Percentiles rank a stretch among this genome's conserved stretches.
phyloP scores from a whole-genome alignment of 2,113 vertebrate species.

The Drymodes brunneopygia region DNA sequence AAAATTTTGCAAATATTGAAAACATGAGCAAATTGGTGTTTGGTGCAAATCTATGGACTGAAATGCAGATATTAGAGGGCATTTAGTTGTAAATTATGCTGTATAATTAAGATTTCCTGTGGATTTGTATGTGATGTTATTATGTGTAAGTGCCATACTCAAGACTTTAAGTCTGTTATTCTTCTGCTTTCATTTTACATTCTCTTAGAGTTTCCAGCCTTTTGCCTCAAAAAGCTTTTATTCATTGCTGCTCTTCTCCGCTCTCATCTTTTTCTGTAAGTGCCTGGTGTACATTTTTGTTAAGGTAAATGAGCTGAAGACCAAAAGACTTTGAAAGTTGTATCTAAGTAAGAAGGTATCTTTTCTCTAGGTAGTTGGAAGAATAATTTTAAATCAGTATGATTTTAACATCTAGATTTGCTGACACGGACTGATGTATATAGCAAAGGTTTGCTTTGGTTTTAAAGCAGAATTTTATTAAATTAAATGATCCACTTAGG shows the following conservation, averaged over 20 bases:
- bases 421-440: not conserved
- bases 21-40: not conserved
- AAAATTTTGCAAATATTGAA: not conserved
- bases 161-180: not conserved
- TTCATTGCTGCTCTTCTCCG: not conserved
- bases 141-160: not conserved
- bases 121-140: not conserved
- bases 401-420: not conserved
- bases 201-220: not conserved
- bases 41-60: not conserved
- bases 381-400: not conserved
- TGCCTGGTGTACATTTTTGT: not conserved
- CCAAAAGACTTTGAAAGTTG: not conserved
- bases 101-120: not conserved
- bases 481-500: not conserved
- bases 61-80: not conserved
- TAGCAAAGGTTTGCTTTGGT: not conserved
- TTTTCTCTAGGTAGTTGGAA: not conserved
- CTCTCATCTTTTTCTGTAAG: not conserved
- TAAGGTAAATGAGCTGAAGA: not conserved
- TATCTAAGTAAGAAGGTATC: not conserved
- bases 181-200: not conserved
- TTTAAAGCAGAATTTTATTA: not conserved
- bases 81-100: not conserved
- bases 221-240: not conserved